Conservation (phyloP, 2,113 vertebrate species). For the Amphilophus citrinellus region DNA sequence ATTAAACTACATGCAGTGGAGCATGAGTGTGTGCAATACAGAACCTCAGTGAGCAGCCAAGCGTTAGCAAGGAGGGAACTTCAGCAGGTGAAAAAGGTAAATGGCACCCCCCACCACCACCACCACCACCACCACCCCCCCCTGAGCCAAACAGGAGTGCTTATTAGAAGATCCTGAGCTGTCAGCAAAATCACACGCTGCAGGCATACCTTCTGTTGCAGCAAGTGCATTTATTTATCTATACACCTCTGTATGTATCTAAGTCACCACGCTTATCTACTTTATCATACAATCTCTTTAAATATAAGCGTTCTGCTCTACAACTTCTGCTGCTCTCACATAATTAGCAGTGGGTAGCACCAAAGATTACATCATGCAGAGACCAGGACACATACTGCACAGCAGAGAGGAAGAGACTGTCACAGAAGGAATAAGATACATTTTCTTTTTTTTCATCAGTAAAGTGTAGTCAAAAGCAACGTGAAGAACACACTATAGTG, state of each 20-base stretch:
- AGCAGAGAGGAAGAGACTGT: conserved; percentile 5
- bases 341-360: conserved; percentile 33
- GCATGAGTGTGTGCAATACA: conserved; percentile 30
- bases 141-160: conserved; percentile 39
- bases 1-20: conserved; percentile 45
- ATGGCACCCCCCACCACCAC: background rate
- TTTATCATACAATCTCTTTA: conserved; percentile 25
- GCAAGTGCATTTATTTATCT: conserved; percentile 16
- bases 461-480: conserved; percentile 27
- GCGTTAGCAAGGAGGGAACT: conserved; percentile 37
- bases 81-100: conserved; percentile 55
- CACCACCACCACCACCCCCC: background rate
- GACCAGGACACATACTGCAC: conserved; percentile 25
- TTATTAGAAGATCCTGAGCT: conserved; percentile 64
- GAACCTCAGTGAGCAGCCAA: conserved; percentile 32
- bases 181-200: conserved; percentile 61
- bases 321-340: conserved; percentile 12
- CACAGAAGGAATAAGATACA: background rate
- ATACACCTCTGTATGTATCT: conserved; percentile 14
- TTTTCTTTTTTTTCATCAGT: conserved; percentile 5
- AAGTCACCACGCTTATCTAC: conserved; percentile 11
- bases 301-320: conserved; percentile 9
- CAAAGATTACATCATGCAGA: conserved; percentile 22
- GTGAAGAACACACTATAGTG: conserved; percentile 6
- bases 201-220: conserved; percentile 25